Evolutionary conservation across 2,113 vertebrate species (phyloP), one percentile per base, ranked within the genome.

Genomic region (Alethe castanea): DNA sequence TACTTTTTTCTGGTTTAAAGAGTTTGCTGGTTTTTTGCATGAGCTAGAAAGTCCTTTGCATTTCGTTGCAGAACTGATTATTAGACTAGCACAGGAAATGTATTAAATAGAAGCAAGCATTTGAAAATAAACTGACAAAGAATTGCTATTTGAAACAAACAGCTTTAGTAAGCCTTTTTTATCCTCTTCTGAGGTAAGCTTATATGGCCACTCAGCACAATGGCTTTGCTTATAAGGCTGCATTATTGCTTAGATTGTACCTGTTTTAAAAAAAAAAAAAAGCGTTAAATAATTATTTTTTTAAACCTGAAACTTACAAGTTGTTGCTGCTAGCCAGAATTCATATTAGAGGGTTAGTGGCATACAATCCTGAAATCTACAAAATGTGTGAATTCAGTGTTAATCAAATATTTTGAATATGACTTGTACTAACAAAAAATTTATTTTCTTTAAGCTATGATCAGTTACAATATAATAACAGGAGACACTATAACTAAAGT

Each of bases 381-480:
- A 88, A 48, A 78, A 35, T 74, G 10, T 22, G 2, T 42, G 1
- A 69, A 57, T 92, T 95, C 67, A 38, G 10, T 47, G 6, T 54
- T 94, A 87, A 38, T 77, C 23, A 90, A 45, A 31, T 86, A 80
- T 52, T 92, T 94, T 44, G 26, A 54, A 64, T 85, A 28, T 66
- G 19, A 86, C 48, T 36, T 54, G 10, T 91, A 70, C 57, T 96
- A 81, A 78, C 82, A 50, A 86, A 93, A 77, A 42, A 45, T 5
- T 9, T 56, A 6, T 40, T 97, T 95, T 89, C 48, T 95, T 97
- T 92, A 94, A 99, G 99, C 99, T 71, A 99, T 99, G 99, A 98
- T 99, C 93, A 99, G 99, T 98, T 99, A 99, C 97, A 99, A 99
- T 97, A 99, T 99, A 95, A 98, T 99, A 97, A 98, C 98, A 81